Base-by-base conservation (phyloP, 1,140 invertebrate genomes). In the Drosophila pseudoananassae region DNA sequence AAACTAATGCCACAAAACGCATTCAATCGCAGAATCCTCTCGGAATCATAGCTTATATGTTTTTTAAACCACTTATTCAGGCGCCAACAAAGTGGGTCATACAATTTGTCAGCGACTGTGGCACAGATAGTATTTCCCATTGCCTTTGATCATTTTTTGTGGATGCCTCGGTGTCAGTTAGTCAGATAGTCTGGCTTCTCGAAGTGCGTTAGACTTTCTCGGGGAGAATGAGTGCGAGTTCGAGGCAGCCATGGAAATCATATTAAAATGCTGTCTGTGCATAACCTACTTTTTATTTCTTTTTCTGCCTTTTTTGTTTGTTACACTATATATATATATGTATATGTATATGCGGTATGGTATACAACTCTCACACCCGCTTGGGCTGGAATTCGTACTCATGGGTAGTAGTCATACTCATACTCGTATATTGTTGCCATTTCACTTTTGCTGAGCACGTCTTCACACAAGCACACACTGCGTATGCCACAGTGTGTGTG, bases 181-280 rank as follows among this genome's bases (percentile, higher is more conserved):
- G 56, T 50, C n/a, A 14, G 43, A n/a, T 4, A 6, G 45, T n/a
- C 45, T 25, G 57, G 49, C 29, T 60, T 8, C 59, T 58, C 12
- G 17, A 60, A 71, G 69, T 72, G 68, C 57, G 68, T 74, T 63
- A 31, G 73, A 50, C 72, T 61, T 49, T 66, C 55, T 50, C 47
- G 43, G 47, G 55, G 56, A 58, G 72, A 74, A 64, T 17, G n/a
- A 17, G 6, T 40, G 6, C 25, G 38, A 15, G 40, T 7, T 14
- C 38, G 38, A 14, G 72, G 69, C 69, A 85, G 81, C 76, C 81
- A 80, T 80, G 71, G 73, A 88, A 85, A 85, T 85, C 83, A 88
- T 85, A 85, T 88, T 85, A 85, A 88, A 88, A 87, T 76, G 83
- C 74, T 88, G 78, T 87, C 82, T 75, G 71, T 76, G 83, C 78